Base-by-base conservation (phyloP, 1,140 invertebrate genomes). In the Zophobas morio region DNA sequence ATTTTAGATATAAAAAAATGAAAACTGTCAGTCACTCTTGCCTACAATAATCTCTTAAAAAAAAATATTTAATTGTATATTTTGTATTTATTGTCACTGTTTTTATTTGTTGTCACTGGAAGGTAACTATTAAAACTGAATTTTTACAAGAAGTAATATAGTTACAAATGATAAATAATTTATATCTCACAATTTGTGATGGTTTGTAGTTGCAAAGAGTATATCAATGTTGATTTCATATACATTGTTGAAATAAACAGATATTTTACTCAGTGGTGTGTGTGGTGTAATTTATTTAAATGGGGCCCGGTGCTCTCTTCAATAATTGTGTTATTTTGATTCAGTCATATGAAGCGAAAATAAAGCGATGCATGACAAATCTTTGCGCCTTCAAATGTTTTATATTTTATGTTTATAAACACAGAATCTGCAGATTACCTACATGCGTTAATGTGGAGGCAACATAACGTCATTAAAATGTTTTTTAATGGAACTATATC, bases 221-320 rank as follows among this genome's bases (percentile, higher is more conserved):
- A 53, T 71, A 71, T 71, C 63, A 70, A 76, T 76, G 75, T 76
- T 76, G 56, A 40, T 76, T 76, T 76, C 75, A 76, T 76, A 76
- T 70, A 76, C 47, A 76, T 76, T 76, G 75, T 76, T 76, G 39
- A 56, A 76, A 76, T 70, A 76, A 76, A 75, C 53, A 40, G 56
- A 60, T 75, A 75, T 75, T 75, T 75, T 75, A 63, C 42, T 66
- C 60, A 66, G n/a, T 8, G 3, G 42, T 46, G 3, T 46, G 42
- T 8, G 3, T 46, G 3, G 42, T 46, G 3, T 46, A 46, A 46
- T 46, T 46, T 46, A 46, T 46, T 51, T 51, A 51, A 4, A 51
- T 51, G n/a, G 3, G 42, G 20, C 20, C 6, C 3, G 42, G 42
- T 46, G 42, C 3, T 46, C 42, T 46, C 42, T 46, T 46, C 20